phyloP scores from a whole-genome alignment of 2,797 vertebrate species.

The Poeciliopsis infans region DNA sequence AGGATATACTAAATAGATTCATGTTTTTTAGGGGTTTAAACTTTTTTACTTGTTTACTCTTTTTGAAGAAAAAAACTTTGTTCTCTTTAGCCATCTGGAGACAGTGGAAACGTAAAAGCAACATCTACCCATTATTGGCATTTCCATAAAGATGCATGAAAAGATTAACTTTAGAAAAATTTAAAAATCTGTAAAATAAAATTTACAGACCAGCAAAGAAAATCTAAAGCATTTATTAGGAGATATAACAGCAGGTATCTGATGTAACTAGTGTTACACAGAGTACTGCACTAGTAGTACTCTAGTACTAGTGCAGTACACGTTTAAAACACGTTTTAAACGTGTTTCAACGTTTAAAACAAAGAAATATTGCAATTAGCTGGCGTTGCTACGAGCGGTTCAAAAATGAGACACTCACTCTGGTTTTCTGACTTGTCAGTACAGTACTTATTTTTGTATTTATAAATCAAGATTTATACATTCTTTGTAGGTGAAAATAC shows the following conservation, averaged over 20 bases:
- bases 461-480: background rate
- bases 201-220: background rate
- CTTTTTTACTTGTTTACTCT: background rate
- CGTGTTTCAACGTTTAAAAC: background rate
- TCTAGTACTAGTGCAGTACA: too few species aligned
- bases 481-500: background rate
- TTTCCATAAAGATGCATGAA: background rate
- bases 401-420: background rate
- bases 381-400: background rate
- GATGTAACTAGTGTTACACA: background rate
- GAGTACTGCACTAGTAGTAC: background rate
- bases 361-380: background rate
- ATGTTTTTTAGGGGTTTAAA: background rate
- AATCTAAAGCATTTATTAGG: background rate
- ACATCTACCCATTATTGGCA: background rate
- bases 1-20: background rate
- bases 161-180: background rate
- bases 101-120: background rate
- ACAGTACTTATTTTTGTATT: background rate
- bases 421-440: background rate
- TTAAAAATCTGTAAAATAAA: background rate
- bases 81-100: background rate
- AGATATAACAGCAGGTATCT: background rate
- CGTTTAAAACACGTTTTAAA: too few species aligned
- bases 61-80: background rate